Evolutionary conservation across 2,113 vertebrate genomes (phyloP).

Genomic region (Ailuropoda melanoleuca): DNA sequence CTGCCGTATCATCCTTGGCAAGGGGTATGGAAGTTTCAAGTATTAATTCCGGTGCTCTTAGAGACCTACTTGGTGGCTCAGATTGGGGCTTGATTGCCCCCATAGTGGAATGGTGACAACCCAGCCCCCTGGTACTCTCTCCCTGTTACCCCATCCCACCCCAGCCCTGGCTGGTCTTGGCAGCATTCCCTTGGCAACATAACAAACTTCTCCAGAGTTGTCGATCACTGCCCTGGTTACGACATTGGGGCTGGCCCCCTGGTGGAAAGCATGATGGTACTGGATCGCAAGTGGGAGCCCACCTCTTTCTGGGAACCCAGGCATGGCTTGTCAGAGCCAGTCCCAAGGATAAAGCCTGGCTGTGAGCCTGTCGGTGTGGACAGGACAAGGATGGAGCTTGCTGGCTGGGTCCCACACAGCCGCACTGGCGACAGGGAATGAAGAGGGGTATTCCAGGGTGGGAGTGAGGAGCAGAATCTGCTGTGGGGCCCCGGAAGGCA

Average conservation of each 20-base stretch:
- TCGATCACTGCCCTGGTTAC: neutral
- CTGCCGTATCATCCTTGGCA: neutral
- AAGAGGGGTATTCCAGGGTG: neutral
- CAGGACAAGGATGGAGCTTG: accelerated
- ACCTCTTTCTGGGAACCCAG: neutral
- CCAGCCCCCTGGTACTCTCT: neutral
- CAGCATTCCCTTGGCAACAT: neutral
- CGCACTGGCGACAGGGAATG: neutral
- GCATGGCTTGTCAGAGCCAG: neutral
- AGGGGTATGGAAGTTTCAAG: neutral
- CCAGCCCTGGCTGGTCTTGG: neutral
- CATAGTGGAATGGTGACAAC: neutral
- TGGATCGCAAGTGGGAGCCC: neutral
- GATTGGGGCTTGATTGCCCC: too few relatives aligned
- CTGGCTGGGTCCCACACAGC: neutral
- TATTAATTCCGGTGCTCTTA: neutral
- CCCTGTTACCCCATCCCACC: neutral
- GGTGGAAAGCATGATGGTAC: accelerated
- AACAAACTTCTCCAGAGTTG: neutral
- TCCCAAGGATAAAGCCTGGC: neutral
- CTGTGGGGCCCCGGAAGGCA: neutral
- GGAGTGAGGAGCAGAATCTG: neutral
- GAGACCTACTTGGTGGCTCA: neutral
- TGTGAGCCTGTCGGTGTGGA: neutral
- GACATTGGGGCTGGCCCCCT: accelerated